Percentiles rank a stretch among this genome's conserved stretches.
Evolutionary conservation across 1,140 invertebrate species (phyloP).

Genomic region (Drosophila sechellia): DNA sequence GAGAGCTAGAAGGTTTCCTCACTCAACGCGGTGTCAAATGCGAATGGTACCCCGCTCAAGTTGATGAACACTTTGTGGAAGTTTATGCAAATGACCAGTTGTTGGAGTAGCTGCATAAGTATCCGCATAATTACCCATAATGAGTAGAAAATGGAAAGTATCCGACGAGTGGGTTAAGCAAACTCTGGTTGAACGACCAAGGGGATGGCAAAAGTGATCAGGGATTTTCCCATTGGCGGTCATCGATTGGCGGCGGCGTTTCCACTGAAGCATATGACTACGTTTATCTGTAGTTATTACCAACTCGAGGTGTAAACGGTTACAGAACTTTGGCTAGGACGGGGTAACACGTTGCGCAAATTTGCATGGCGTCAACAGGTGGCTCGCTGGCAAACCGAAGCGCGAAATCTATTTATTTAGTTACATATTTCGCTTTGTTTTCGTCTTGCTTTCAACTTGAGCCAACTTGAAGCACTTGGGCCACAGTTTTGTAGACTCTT

Average conservation of each 20-base stretch:
- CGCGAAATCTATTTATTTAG: constrained; percentile 74
- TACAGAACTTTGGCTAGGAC: constrained; percentile 29
- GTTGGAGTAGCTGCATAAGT: constrained; percentile 13
- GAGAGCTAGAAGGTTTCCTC: constrained; percentile 33
- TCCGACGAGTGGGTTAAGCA: constrained; percentile 38
- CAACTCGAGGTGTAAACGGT: constrained; percentile 48
- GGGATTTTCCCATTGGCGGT: not conserved
- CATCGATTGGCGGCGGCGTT: constrained; percentile 28
- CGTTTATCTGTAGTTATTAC: constrained; percentile 8
- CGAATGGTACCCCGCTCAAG: constrained; percentile 21
- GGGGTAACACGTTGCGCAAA: constrained; percentile 67
- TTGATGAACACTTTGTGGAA: constrained; percentile 37
- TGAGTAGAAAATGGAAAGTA: constrained; percentile 54
- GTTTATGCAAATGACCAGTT: constrained; percentile 41
- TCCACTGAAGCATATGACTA: constrained; percentile 20
- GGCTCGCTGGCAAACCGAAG: constrained; percentile 54
- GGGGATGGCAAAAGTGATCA: no score
- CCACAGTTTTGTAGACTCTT: constrained; percentile 51
- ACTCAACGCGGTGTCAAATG: constrained; percentile 36
- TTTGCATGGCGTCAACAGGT: constrained; percentile 76
- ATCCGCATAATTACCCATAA: constrained; percentile 47
- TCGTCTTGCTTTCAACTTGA: constrained; percentile 46
- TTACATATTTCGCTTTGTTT: constrained; percentile 59
- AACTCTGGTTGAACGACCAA: constrained; percentile 38
- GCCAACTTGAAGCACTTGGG: constrained; percentile 57